Conservation (phyloP, 92 coral and sea anemone genomes). For the Chrysogorgia sp. region DNA sequence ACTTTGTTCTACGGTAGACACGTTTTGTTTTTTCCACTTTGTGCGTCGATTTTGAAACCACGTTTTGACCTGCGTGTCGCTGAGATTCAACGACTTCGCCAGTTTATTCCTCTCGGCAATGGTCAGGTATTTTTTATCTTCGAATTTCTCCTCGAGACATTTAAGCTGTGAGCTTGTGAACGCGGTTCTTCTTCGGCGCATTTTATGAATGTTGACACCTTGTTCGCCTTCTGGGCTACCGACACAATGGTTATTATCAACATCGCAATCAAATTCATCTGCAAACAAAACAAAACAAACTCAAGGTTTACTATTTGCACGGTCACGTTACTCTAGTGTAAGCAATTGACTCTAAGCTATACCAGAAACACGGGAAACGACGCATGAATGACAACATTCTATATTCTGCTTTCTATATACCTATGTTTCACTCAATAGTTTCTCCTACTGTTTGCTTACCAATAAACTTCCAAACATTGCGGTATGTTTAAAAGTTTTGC, state of each 20-base stretch:
- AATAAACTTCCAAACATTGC: too few relatives aligned
- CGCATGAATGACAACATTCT: too few relatives aligned
- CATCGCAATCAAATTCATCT: conserved; percentile 37
- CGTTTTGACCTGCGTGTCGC: conserved; percentile 98
- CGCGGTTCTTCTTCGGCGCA: conserved; percentile 90
- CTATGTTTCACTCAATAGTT: too few relatives aligned
- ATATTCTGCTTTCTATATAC: too few relatives aligned
- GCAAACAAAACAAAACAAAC: background rate
- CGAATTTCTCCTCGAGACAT: conserved; percentile 90
- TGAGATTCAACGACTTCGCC: conserved; percentile 85
- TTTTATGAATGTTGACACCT: conserved; percentile 74
- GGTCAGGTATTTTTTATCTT: conserved; percentile 94
- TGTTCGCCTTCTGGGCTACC: conserved; percentile 43
- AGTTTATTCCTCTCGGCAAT: conserved; percentile 92
- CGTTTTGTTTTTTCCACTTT: conserved; percentile 96
- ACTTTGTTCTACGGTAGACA: conserved; percentile 37
- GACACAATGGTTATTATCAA: background rate
- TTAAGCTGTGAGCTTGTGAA: conserved; percentile 97
- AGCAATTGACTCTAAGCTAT: too few relatives aligned
- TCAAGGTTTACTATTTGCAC: background rate
- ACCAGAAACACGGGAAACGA: too few relatives aligned
- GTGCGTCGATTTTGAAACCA: conserved; percentile 99
- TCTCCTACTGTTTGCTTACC: too few relatives aligned
- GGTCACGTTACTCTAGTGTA: too few relatives aligned
- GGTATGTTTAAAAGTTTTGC: too few relatives aligned